These are phyloP conservation scores for Anomalospiza imberbis DNA, from an alignment of 2,797 vertebrate species.

Conservation along the genomic window DNA sequence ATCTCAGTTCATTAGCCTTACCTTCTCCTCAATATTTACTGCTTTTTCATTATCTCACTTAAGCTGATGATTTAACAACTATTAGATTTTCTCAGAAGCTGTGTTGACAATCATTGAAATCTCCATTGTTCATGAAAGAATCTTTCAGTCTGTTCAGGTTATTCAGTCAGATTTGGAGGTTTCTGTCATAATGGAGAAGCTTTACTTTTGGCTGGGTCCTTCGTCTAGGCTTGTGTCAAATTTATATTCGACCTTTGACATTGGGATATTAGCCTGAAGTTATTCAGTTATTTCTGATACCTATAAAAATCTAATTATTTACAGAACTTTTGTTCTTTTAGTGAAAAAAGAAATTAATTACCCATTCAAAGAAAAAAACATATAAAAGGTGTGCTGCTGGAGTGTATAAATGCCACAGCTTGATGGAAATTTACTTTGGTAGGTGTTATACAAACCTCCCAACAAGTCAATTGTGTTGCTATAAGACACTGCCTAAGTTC, in stretches of 20 bases:
- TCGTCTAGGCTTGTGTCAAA: background rate
- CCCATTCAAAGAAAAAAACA: background rate
- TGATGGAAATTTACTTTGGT: constrained; percentile 5
- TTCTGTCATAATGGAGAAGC: background rate
- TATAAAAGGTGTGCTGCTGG: background rate
- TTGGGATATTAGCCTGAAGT: background rate
- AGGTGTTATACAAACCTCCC: background rate
- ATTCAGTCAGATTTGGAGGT: background rate
- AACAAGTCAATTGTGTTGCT: background rate
- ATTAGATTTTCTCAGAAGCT: background rate
- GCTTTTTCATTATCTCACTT: background rate
- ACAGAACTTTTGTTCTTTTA: background rate
- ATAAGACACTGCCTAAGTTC: background rate
- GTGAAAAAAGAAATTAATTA: background rate
- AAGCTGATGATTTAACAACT: background rate
- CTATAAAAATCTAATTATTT: background rate
- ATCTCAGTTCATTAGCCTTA: background rate
- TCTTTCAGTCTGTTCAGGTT: background rate
- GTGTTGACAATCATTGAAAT: background rate
- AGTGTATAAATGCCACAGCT: background rate
- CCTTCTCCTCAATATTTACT: background rate
- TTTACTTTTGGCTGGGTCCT: background rate
- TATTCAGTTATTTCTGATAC: background rate
- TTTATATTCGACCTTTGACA: background rate
- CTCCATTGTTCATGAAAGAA: background rate